Evolutionary conservation across 2,113 vertebrate genomes (phyloP).

Genomic region (Raja brachyura): DNA sequence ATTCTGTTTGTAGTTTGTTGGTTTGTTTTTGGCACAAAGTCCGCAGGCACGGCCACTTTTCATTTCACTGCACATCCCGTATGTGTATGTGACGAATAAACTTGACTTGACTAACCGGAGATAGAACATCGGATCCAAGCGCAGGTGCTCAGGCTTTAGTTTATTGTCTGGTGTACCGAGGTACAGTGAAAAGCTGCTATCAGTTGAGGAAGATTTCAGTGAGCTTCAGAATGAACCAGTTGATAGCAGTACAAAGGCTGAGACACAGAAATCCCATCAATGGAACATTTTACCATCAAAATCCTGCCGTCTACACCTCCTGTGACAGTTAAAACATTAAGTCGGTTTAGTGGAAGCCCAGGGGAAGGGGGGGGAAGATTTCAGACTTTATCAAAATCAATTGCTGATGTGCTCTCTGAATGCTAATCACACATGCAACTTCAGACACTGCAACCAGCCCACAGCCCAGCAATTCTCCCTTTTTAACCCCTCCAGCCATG

Average conservation of each 20-base stretch:
- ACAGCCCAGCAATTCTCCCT: not conserved
- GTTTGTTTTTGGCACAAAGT: too few species aligned
- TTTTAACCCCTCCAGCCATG: not conserved
- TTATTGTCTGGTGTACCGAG: too few species aligned
- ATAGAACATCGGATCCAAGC: too few species aligned
- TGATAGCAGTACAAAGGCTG: not conserved
- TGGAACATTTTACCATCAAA: not conserved
- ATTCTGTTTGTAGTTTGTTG: too few species aligned
- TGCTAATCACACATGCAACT: not conserved
- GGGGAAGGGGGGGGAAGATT: not conserved
- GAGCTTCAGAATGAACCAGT: not conserved
- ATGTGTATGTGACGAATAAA: too few species aligned
- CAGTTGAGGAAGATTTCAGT: not conserved
- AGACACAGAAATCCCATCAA: not conserved
- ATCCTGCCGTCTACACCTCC: not conserved
- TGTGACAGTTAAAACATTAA: not conserved
- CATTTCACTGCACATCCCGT: too few species aligned
- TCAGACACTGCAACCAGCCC: not conserved
- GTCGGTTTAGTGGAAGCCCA: not conserved
- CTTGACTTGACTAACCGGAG: too few species aligned
- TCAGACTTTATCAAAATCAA: conserved; percentile 27
- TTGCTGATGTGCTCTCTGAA: not conserved
- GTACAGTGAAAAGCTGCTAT: too few species aligned
- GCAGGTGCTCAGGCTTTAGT: too few species aligned
- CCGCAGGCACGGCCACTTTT: too few species aligned